Conservation (phyloP, 2,113 vertebrate genomes). For the Reinhardtius hippoglossoides region DNA sequence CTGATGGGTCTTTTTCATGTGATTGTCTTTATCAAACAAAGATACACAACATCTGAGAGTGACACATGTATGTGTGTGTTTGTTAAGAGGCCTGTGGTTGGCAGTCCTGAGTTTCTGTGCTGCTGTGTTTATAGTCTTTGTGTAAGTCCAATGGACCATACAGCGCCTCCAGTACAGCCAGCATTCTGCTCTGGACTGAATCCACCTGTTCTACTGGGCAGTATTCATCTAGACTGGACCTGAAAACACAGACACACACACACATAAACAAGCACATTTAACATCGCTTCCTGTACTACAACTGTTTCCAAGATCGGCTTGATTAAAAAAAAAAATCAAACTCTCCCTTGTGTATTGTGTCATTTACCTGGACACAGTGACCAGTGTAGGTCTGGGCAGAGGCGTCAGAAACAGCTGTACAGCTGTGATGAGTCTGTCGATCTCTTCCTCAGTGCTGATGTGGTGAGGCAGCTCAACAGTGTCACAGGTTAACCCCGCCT, state of each 20-base stretch:
- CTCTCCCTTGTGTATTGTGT: background rate
- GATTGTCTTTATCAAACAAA: background rate
- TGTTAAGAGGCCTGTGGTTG: slow-evolving; percentile 46
- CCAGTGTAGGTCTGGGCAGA: slow-evolving; percentile 89
- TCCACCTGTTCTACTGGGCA: slow-evolving; percentile 95
- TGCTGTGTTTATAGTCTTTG: slow-evolving; percentile 82
- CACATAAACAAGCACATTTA: background rate
- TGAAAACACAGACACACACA: slow-evolving; percentile 61
- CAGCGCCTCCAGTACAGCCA: slow-evolving; percentile 78
- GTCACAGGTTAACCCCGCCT: slow-evolving; percentile 96
- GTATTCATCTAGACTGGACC: slow-evolving; percentile 98
- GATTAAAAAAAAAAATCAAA: background rate
- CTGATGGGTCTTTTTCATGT: background rate
- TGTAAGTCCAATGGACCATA: slow-evolving; percentile 90
- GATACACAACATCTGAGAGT: background rate
- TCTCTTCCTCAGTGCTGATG: slow-evolving; percentile 90
- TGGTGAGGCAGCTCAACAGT: slow-evolving; percentile 94
- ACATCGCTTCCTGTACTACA: background rate
- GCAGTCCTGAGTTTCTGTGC: slow-evolving; percentile 8
- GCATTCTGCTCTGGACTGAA: slow-evolving; percentile 87
- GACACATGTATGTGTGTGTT: background rate
- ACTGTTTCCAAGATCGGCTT: background rate
- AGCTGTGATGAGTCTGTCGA: slow-evolving; percentile 84
- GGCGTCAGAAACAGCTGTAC: slow-evolving; percentile 80
- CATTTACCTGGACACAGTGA: slow-evolving; percentile 91